Conservation (phyloP, 2,888 invertebrate species). For the Mythimna loreyi region DNA sequence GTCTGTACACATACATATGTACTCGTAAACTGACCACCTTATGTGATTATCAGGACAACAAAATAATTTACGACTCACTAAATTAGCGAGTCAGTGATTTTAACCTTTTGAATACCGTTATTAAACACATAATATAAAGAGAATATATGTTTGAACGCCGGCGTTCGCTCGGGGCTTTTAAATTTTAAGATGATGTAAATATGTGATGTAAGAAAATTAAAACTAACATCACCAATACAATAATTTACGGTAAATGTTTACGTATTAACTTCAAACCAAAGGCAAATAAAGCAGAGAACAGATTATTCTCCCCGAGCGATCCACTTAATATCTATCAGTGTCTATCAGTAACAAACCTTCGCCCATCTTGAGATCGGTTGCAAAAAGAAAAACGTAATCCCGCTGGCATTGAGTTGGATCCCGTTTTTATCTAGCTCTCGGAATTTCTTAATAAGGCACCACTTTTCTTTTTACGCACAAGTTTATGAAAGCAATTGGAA, state of each 20-base stretch:
- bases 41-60: too few species aligned
- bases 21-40: too few species aligned
- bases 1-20: too few species aligned
- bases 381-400: constrained; percentile 30
- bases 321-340: constrained; percentile 41
- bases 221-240: neutral
- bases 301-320: constrained; percentile 13
- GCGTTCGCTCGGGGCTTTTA: too few species aligned
- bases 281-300: constrained; percentile 5
- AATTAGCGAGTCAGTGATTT: too few species aligned
- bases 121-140: too few species aligned
- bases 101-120: too few species aligned
- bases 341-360: constrained; percentile 35
- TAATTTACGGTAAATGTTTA: neutral
- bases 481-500: constrained; percentile 10
- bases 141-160: too few species aligned
- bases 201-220: too few species aligned
- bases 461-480: constrained; percentile 9
- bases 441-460: constrained; percentile 30
- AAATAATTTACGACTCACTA: too few species aligned
- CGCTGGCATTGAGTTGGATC: constrained; percentile 31
- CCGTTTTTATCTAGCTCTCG: constrained; percentile 29
- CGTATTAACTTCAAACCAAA: neutral
- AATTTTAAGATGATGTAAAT: too few species aligned
- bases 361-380: constrained; percentile 25